Evolutionary conservation across 2,113 vertebrate genomes (phyloP).

Genomic region (Eupsittula cactorum): DNA sequence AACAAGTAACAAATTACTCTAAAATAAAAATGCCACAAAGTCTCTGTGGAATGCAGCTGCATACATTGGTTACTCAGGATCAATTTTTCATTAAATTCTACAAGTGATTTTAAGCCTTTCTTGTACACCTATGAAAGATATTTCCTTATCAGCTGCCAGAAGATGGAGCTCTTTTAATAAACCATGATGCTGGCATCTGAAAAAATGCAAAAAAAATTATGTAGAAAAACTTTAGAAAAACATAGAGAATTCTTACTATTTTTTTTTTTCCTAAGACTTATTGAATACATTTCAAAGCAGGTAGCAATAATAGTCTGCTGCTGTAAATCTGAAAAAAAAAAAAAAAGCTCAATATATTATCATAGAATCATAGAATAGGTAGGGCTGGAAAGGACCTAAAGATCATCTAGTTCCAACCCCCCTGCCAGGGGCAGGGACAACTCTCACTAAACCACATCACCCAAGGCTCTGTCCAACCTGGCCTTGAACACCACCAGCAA

Average conservation of each 20-base stretch:
- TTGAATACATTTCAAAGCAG: not conserved
- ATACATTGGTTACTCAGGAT: conserved; percentile 47
- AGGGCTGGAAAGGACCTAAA: too few relatives aligned
- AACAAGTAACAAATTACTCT: conserved; percentile 66
- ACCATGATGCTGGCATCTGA: not conserved
- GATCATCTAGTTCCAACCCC: too few relatives aligned
- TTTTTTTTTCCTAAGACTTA: not conserved
- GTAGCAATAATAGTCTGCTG: not conserved
- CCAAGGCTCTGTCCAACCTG: too few relatives aligned
- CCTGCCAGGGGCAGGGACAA: too few relatives aligned
- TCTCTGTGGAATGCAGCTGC: conserved; percentile 30
- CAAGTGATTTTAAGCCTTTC: conserved; percentile 63
- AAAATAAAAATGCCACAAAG: conserved; percentile 52
- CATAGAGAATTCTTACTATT: not conserved
- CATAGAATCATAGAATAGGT: too few relatives aligned
- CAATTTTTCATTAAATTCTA: conserved; percentile 75
- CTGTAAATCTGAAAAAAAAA: not conserved
- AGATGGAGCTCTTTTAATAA: conserved; percentile 78
- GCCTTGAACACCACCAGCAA: too few relatives aligned
- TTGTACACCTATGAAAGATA: not conserved
- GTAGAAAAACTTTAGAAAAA: not conserved
- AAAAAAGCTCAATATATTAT: not conserved
- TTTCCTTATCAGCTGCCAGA: conserved; percentile 61
- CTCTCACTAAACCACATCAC: too few relatives aligned
- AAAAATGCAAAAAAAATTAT: conserved; percentile 2